These are phyloP conservation scores for Apotomis turbidana DNA, from an alignment of 2,888 invertebrate genomes.

Conservation along the genomic window DNA sequence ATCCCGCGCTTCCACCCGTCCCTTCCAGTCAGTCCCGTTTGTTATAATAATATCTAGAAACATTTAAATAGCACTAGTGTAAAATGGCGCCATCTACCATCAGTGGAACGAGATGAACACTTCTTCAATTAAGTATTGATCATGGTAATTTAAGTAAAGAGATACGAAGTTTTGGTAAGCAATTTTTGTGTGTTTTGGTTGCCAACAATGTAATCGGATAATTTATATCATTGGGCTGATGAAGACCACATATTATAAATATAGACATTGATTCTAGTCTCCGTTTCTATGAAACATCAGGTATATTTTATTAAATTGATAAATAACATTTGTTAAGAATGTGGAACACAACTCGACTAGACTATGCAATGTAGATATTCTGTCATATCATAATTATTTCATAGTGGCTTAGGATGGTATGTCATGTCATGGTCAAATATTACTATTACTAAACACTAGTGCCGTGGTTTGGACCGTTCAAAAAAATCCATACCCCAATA, in stretches of 20 bases:
- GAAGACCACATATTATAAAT: not conserved
- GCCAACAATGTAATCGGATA: too few relatives aligned
- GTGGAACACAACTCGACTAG: constrained; percentile 38
- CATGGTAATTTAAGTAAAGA: too few relatives aligned
- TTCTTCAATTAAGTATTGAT: too few relatives aligned
- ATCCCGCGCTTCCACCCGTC: too few relatives aligned
- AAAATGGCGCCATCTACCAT: too few relatives aligned
- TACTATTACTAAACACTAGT: constrained; percentile 11
- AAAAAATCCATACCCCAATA: too few relatives aligned
- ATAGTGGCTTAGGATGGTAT: constrained; percentile 3
- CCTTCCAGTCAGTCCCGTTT: too few relatives aligned
- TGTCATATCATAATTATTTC: constrained; percentile 1
- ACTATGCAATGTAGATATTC: constrained; percentile 19
- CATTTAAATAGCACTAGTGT: too few relatives aligned
- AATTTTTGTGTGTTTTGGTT: too few relatives aligned
- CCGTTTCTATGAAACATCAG: constrained; percentile 12
- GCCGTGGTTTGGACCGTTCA: not conserved
- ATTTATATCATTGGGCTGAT: constrained; percentile 6
- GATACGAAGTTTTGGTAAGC: too few relatives aligned
- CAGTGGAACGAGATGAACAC: too few relatives aligned
- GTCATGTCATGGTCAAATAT: constrained; percentile 6
- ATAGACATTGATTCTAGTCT: not conserved
- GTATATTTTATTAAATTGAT: constrained; percentile 3
- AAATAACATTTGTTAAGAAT: constrained; percentile 19
- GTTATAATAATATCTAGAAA: too few relatives aligned